Evolutionary conservation across 2,113 vertebrate genomes (phyloP).

Genomic region (Daboia siamensis): DNA sequence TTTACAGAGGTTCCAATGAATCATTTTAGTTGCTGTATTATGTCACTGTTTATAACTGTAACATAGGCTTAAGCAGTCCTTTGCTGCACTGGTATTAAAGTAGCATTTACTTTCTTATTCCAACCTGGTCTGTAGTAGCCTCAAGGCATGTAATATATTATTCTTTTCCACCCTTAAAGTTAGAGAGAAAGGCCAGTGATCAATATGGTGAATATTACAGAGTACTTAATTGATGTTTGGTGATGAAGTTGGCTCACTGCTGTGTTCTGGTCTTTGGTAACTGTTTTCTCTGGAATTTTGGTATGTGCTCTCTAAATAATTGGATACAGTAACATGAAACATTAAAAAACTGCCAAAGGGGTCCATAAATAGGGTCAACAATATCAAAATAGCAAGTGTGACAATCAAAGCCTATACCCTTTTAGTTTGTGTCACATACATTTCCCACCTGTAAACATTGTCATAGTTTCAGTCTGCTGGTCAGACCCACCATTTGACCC

Average conservation of each 20-base stretch:
- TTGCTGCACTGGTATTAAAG: background rate
- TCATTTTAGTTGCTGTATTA: background rate
- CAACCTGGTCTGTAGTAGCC: background rate
- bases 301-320: background rate
- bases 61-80: background rate
- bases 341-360: background rate
- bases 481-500: background rate
- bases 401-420: background rate
- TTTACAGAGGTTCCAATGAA: background rate
- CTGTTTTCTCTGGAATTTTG: background rate
- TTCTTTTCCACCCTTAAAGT: background rate
- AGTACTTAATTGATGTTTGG: background rate
- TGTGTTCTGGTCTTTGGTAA: background rate
- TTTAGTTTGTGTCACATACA: background rate
- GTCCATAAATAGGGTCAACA: background rate
- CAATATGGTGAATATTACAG: background rate
- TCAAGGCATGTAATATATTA: background rate
- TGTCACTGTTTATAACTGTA: background rate
- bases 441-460: background rate
- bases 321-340: background rate
- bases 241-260: background rate
- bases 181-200: background rate
- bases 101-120: background rate
- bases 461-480: background rate
- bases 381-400: background rate